These are phyloP conservation scores for Oryzias dopingdopingensis DNA, from an alignment of 2,797 vertebrate genomes.

Conservation along the genomic window DNA sequence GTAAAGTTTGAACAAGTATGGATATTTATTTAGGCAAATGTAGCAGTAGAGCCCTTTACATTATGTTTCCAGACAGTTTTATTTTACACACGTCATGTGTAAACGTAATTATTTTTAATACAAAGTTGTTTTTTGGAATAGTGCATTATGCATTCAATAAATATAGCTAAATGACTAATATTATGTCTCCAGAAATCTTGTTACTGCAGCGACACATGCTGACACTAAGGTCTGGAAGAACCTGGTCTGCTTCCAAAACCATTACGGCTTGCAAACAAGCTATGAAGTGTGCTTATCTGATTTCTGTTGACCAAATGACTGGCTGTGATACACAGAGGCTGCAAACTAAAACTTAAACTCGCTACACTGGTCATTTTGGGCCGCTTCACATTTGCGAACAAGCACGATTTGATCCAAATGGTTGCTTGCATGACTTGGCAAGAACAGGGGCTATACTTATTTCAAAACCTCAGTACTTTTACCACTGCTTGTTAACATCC, in stretches of 20 bases:
- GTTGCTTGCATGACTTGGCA: slow-evolving; percentile 58
- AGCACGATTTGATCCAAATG: slow-evolving; percentile 48
- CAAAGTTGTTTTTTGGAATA: slow-evolving; percentile 19
- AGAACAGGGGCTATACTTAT: slow-evolving; percentile 46
- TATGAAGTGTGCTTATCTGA: slow-evolving; percentile 37
- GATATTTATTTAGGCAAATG: neutral
- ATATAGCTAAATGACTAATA: slow-evolving; percentile 23
- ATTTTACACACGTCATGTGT: neutral
- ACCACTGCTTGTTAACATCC: slow-evolving; percentile 46
- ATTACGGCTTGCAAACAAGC: slow-evolving; percentile 35
- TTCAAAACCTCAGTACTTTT: slow-evolving; percentile 37
- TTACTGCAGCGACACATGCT: slow-evolving; percentile 33
- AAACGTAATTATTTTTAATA: slow-evolving; percentile 14
- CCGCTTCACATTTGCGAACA: slow-evolving; percentile 45
- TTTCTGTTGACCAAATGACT: slow-evolving; percentile 35
- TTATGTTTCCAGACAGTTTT: neutral
- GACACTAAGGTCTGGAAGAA: slow-evolving; percentile 38
- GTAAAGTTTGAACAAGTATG: too few species aligned
- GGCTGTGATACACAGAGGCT: slow-evolving; percentile 23
- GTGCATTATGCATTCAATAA: slow-evolving; percentile 18
- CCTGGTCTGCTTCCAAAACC: slow-evolving; percentile 16
- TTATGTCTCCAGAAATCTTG: slow-evolving; percentile 19
- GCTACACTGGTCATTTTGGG: slow-evolving; percentile 44
- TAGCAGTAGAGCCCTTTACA: neutral
- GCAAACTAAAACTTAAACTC: slow-evolving; percentile 45